These are phyloP conservation scores for Macroglossus sobrinus DNA, from an alignment of 2,113 vertebrate genomes.

Conservation along the genomic window DNA sequence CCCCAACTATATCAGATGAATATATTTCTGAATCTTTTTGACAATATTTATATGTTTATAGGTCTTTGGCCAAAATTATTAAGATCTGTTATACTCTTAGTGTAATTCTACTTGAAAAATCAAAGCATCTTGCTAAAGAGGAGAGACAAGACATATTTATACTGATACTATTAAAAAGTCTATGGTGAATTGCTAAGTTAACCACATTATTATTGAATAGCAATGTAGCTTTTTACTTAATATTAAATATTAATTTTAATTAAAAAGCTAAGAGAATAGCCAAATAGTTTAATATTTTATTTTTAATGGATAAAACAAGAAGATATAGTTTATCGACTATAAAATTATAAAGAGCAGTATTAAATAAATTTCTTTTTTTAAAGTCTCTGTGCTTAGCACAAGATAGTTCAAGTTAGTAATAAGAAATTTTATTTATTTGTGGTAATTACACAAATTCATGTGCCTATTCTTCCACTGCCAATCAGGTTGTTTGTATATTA, in stretches of 20 bases:
- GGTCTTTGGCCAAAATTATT: neutral
- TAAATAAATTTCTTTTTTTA: neutral
- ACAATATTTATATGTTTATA: neutral
- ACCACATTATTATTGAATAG: neutral
- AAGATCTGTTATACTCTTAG: neutral
- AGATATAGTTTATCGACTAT: neutral
- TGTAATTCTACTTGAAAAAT: neutral
- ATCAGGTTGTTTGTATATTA: neutral
- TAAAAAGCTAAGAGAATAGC: neutral
- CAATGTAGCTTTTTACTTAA: neutral
- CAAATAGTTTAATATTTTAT: neutral
- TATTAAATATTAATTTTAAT: neutral
- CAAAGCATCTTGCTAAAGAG: neutral
- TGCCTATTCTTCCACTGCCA: neutral
- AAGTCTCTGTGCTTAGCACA: neutral
- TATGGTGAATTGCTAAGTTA: neutral
- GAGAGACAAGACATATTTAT: neutral
- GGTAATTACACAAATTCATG: neutral
- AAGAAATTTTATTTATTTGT: neutral
- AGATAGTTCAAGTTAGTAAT: neutral
- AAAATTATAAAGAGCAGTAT: neutral
- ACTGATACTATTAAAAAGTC: neutral
- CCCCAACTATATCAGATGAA: neutral
- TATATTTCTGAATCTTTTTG: neutral
- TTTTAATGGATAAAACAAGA: neutral